A percentile compares a stretch with the other conserved stretches of the same genome.
Evolutionary conservation across 2,113 vertebrate species (phyloP).

Genomic region (Peromyscus leucopus): DNA sequence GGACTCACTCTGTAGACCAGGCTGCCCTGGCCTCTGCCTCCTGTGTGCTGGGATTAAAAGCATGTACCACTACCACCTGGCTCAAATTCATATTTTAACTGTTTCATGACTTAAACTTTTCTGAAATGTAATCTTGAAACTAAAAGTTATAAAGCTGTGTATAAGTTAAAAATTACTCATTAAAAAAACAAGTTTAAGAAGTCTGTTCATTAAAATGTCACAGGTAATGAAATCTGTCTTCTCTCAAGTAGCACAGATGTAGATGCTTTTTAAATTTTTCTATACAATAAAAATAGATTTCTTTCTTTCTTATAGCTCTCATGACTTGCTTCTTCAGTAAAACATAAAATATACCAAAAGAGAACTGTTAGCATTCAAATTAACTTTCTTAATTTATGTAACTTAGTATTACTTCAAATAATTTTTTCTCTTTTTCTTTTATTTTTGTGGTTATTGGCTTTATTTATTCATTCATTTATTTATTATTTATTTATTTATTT

Average conservation of each 20-base stretch:
- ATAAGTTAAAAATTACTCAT: conserved; percentile 48
- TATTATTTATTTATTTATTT: neutral
- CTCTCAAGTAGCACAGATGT: conserved; percentile 59
- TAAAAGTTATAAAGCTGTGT: conserved; percentile 54
- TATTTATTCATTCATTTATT: too few species aligned
- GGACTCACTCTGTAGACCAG: neutral
- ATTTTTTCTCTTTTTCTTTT: neutral
- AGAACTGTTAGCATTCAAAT: conserved; percentile 26
- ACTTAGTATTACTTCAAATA: conserved; percentile 34
- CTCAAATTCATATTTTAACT: conserved; percentile 48
- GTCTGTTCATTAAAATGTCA: conserved; percentile 73
- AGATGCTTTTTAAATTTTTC: conserved; percentile 28
- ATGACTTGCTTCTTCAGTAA: conserved; percentile 40
- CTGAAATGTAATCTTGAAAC: conserved; percentile 8
- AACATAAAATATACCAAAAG: conserved; percentile 44
- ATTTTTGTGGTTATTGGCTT: neutral
- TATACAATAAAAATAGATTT: conserved; percentile 69
- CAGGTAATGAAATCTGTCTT: conserved; percentile 70
- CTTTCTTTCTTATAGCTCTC: conserved; percentile 41
- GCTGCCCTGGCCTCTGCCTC: neutral
- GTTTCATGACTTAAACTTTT: conserved; percentile 43
- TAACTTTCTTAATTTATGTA: conserved; percentile 29
- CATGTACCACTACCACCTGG: neutral
- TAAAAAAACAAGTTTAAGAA: conserved; percentile 40
- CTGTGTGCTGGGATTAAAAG: neutral